A percentile compares a stretch with the other conserved stretches of the same genome.
These are phyloP conservation scores for Drosophila malerkotliana DNA, from an alignment of 1,140 invertebrate species.

Conservation along the genomic window DNA sequence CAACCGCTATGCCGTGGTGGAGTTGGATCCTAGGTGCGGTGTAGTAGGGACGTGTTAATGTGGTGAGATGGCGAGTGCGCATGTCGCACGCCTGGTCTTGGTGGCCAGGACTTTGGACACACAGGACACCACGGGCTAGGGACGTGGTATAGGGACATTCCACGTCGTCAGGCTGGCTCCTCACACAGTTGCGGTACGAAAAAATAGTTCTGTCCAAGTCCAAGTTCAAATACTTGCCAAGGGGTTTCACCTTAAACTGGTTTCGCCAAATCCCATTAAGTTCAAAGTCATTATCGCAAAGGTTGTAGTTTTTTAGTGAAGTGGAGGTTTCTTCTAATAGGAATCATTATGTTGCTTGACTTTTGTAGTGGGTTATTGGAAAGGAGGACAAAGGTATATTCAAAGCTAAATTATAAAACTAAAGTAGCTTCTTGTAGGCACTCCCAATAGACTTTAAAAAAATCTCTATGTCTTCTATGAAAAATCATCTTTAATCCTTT, in stretches of 20 bases:
- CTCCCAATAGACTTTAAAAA: no score
- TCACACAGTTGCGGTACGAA: conserved; percentile 30
- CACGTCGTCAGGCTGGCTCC: conserved; percentile 54
- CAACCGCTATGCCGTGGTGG: conserved; percentile 28
- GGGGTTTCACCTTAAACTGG: conserved; percentile 4
- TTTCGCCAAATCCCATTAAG: conserved; percentile 1
- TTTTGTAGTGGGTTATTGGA: no score
- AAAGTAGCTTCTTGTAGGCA: no score
- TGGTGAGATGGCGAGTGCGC: conserved; percentile 63
- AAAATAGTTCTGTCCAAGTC: conserved; percentile 40
- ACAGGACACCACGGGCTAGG: conserved; percentile 15
- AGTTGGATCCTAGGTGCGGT: conserved; percentile 17
- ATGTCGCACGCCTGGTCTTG: conserved; percentile 56
- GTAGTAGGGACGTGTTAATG: background rate
- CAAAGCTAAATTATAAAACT: no score
- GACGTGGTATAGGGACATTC: conserved; percentile 44
- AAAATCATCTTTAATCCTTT: background rate
- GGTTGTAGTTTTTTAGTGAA: background rate
- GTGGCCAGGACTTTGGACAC: conserved; percentile 57
- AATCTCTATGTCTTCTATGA: no score
- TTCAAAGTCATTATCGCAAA: background rate
- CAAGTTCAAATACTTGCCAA: conserved; percentile 36
- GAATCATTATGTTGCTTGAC: no score
- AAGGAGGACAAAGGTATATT: no score
- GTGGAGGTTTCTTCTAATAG: no score